Evolutionary conservation across 2,113 vertebrate species (phyloP).

Genomic region (Odocoileus virginianus): DNA sequence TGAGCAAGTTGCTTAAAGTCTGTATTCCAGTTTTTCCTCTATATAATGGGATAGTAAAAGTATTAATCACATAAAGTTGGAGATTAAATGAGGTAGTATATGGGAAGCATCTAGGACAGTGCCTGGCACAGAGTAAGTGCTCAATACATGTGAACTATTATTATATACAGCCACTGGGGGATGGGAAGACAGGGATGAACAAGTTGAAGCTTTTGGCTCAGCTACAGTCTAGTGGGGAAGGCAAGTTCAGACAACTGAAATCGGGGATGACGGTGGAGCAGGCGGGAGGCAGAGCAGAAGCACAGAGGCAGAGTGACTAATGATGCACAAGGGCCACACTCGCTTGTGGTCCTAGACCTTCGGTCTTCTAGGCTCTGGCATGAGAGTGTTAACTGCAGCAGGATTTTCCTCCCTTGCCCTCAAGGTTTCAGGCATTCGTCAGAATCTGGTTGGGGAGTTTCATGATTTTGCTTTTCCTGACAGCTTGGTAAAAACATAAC

Average conservation of each 20-base stretch:
- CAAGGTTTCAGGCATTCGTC: not conserved
- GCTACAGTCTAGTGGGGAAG: not conserved
- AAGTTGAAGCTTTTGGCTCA: not conserved
- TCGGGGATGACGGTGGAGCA: not conserved
- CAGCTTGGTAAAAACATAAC: not conserved
- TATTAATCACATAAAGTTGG: not conserved
- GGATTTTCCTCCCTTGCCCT: not conserved
- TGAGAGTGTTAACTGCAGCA: not conserved
- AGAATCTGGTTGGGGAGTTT: not conserved
- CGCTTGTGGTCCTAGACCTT: not conserved
- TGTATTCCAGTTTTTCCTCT: not conserved
- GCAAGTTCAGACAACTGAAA: not conserved
- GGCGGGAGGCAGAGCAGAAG: not conserved
- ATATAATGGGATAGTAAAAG: not conserved
- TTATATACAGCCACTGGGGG: not conserved
- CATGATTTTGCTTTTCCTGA: not conserved
- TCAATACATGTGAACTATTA: fast-evolving
- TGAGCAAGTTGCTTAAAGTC: not conserved
- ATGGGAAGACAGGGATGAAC: no score
- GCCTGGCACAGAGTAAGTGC: not conserved
- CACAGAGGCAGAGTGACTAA: fast-evolving
- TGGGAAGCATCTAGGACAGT: not conserved
- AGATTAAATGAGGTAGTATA: not conserved
- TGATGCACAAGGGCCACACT: not conserved
- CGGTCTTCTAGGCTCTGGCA: not conserved